Evolutionary conservation across 1,140 invertebrate genomes (phyloP), one percentile per base, ranked within the genome.

Genomic region (Drosophila baimaii): DNA sequence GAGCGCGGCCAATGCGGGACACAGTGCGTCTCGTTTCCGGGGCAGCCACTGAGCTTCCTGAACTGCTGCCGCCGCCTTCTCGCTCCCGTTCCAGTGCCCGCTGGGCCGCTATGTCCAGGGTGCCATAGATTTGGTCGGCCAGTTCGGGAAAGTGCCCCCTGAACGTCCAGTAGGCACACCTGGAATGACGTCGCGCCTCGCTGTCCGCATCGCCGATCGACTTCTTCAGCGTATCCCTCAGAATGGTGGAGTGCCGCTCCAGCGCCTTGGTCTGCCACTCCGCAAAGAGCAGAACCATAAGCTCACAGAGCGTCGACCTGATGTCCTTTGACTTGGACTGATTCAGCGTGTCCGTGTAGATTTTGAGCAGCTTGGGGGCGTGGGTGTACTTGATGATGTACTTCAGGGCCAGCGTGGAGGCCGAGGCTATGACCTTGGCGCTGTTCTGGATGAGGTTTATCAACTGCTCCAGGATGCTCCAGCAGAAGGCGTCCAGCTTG

Each of bases 381-480:
- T 98, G 97, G 21, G 97, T 97, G 93, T 98, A 94, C 86, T 95
- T 95, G 47, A 99, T 96, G 23, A 99, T 97, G 93, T 98, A 99
- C 15, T 96, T 94, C 27, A 99, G 95, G 43, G 96, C 95, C 47
- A 98, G 95, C 12, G 95, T 94, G 33, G 97, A 97, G 10, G 98
- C 96, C 10, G 97, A 96, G 9, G 98, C 96, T 93, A 99, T 97
- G 57, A 99, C 95, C 94, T 99, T 99, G 76, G 98, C 98, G 88
- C 97, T 97, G 93, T 99, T 99, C 86, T 97, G 97, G 92, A 99
- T 97, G 46, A 99, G 94, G 91, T 96, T 96, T 81, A 99, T 97
- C 23, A 99, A 92, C 66, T 95, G 95, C 54, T 95, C 95, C 39
- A 99, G 91, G 44, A 99, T 94, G 61, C 95, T 93, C 90, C 98